phyloP scores from a whole-genome alignment of 1,140 invertebrate genomes.

The Drosophila persimilis region DNA sequence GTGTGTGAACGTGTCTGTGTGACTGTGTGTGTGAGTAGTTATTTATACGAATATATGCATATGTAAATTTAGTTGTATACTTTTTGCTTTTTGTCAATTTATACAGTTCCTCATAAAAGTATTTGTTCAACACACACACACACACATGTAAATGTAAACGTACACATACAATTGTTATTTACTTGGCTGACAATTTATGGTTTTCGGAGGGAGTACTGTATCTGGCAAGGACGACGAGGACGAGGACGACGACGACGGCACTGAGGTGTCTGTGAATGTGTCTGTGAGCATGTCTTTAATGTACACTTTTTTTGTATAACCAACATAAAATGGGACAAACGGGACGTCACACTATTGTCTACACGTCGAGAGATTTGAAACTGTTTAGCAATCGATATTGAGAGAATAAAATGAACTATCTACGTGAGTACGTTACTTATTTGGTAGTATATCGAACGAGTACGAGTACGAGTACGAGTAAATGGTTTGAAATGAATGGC shows the following conservation, averaged over 20 bases:
- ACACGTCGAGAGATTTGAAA: constrained; percentile 72
- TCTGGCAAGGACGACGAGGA: constrained; percentile 21
- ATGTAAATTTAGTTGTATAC: constrained; percentile 52
- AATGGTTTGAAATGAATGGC: constrained; percentile 47
- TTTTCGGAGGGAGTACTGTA: constrained; percentile 9
- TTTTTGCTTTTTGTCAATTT: constrained; percentile 25
- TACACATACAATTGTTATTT: constrained; percentile 38
- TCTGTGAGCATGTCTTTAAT: constrained; percentile 31
- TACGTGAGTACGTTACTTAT: constrained; percentile 70
- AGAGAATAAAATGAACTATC: constrained; percentile 70
- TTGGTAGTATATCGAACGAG: constrained; percentile 37
- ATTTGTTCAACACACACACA: constrained; percentile 29
- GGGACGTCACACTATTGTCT: constrained; percentile 74
- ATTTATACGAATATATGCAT: constrained; percentile 60
- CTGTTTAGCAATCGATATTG: constrained; percentile 63
- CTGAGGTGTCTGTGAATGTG: constrained; percentile 7
- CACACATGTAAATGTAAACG: constrained; percentile 34
- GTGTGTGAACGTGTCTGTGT: constrained; percentile 24
- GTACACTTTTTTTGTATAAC: constrained; percentile 31
- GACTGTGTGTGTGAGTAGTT: constrained; percentile 44
- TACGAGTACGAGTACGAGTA: constrained; percentile 25
- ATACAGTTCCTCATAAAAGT: constrained; percentile 19
- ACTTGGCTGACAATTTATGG: constrained; percentile 39
- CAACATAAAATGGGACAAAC: constrained; percentile 52
- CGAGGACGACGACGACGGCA: neutral